Percentiles rank a stretch among this genome's conserved stretches.
These are phyloP conservation scores for Mystacides longicornis DNA, from an alignment of 2,888 invertebrate species.

Conservation along the genomic window DNA sequence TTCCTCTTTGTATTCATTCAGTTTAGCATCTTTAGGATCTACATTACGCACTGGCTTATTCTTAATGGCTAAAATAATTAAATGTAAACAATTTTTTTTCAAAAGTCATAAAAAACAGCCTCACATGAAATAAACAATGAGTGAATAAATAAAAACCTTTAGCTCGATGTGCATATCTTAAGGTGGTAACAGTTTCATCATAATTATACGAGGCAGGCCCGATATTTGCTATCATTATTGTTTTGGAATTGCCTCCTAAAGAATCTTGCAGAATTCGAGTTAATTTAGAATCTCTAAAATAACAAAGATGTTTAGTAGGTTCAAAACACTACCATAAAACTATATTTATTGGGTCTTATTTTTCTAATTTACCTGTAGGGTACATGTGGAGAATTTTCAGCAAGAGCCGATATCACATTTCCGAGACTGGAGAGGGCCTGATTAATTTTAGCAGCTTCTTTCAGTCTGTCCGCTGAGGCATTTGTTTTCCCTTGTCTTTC, in stretches of 20 bases:
- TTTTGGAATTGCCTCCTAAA: slow-evolving; percentile 96
- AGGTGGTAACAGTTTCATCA: slow-evolving; percentile 94
- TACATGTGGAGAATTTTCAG: slow-evolving; percentile 90
- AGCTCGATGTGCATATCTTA: slow-evolving; percentile 92
- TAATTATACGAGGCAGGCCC: slow-evolving; percentile 97
- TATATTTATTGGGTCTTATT: too few relatives aligned
- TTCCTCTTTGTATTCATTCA: slow-evolving; percentile 92
- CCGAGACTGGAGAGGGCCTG: slow-evolving; percentile 94
- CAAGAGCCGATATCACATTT: slow-evolving; percentile 95
- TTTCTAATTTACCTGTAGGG: slow-evolving; percentile 70
- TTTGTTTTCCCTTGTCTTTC: slow-evolving; percentile 96
- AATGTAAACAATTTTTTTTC: neutral
- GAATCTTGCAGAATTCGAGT: slow-evolving; percentile 96
- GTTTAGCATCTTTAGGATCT: slow-evolving; percentile 96
- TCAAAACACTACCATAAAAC: too few relatives aligned
- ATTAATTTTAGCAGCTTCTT: slow-evolving; percentile 97
- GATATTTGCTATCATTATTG: slow-evolving; percentile 98
- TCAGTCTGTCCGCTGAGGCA: slow-evolving; percentile 84
- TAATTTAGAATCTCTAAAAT: slow-evolving; percentile 81
- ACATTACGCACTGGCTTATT: slow-evolving; percentile 98
- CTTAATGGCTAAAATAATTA: slow-evolving; percentile 67
- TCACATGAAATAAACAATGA: neutral
- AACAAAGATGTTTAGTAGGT: neutral
- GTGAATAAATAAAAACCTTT: slow-evolving; percentile 48
- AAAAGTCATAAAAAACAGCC: neutral